These are phyloP conservation scores for Castor canadensis DNA, from an alignment of 2,113 vertebrate species.

Conservation along the genomic window DNA sequence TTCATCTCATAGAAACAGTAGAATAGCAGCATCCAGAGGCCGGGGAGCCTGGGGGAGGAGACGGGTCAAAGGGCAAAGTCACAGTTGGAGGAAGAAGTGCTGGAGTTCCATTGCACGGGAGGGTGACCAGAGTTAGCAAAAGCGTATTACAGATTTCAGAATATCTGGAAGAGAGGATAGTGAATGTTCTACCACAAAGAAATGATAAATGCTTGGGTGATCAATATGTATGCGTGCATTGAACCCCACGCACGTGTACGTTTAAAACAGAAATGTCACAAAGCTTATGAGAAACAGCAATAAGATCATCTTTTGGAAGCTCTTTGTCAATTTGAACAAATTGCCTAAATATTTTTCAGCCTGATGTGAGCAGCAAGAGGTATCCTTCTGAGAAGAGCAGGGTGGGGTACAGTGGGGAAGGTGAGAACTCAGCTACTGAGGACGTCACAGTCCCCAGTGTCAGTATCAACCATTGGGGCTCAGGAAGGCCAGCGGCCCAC, in stretches of 20 bases:
- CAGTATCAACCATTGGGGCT: neutral
- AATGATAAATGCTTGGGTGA: neutral
- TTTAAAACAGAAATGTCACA: neutral
- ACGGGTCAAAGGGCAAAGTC: neutral
- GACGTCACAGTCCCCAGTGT: neutral
- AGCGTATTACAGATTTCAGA: neutral
- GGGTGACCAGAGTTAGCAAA: neutral
- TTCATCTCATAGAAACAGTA: neutral
- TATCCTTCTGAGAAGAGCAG: neutral
- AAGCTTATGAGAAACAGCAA: neutral
- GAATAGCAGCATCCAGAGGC: too few relatives aligned
- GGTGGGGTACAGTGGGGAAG: too few relatives aligned
- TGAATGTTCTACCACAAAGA: neutral
- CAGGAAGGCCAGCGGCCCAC: neutral
- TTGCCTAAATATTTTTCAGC: neutral
- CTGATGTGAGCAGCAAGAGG: neutral
- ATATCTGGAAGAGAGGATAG: neutral
- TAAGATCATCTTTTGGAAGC: neutral
- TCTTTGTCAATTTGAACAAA: neutral
- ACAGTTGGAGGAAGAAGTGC: neutral
- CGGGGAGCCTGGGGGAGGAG: too few relatives aligned
- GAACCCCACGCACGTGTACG: neutral
- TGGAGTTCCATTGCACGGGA: neutral
- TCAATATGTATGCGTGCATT: neutral
- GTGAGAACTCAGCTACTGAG: neutral